Evolutionary conservation across 2,797 vertebrate genomes (phyloP), one percentile per base, ranked within the genome.

Genomic region (Oreochromis mossambicus): DNA sequence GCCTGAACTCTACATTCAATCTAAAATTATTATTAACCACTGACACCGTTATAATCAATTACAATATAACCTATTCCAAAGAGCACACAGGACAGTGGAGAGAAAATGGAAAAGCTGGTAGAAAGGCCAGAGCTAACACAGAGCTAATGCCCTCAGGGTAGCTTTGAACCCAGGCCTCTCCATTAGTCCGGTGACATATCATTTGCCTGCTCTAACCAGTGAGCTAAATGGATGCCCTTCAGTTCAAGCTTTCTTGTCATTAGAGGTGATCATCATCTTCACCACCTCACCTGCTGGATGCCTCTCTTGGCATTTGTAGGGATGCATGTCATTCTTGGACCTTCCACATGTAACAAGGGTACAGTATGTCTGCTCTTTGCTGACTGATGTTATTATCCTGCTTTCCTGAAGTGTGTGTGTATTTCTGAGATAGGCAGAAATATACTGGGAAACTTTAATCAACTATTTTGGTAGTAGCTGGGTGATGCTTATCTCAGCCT

Each of bases 321-420:
- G 0, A 85, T 43, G 17, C 98, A 97, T 83, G n/a, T 89, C 50
- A 0, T 96, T 99, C 3, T 94, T 99, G 0, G 97, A 98, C 10
- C 94, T 99, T 9, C 76, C 97, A 5, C 98, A 97, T 84, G 97
- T 98, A 77, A 99, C 97, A 82, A 93, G 96, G 96, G 98, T 98
- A 97, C 34, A 80, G 79, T 76, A 46, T 80, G 43, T 13, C 15
- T 58, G 29, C 32, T 73, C 26, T 46, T 29, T 70, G 2, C 7
- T 77, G 8, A 70, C 51, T 41, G 17, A 80, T 13, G 24, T 51
- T 6, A 13, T 38, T 75, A 12, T 54, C 8, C 2, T 41, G 19
- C 38, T 83, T 66, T 66, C 34, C 61, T 38, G 34, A 29, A 29
- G 32, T 88, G 29, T 84, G 51, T 86, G 36, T 83, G 58, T 79